These are phyloP conservation scores for Alloplasta piceator DNA, from an alignment of 2,888 invertebrate genomes.

Conservation along the genomic window DNA sequence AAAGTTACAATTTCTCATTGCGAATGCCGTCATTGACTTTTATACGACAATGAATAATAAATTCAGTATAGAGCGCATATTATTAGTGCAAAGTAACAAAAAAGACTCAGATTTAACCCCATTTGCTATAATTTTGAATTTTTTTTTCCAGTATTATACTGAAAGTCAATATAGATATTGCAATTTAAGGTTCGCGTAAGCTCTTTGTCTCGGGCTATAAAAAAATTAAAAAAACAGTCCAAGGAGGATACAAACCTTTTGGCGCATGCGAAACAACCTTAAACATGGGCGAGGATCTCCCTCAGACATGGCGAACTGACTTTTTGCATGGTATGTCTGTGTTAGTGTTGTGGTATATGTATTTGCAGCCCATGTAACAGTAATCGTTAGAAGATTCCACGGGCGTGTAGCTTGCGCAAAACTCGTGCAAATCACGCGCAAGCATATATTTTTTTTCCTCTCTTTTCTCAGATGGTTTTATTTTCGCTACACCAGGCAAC, in stretches of 20 bases:
- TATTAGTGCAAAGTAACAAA: no score
- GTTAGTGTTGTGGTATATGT: slow-evolving; percentile 10
- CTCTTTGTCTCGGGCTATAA: slow-evolving; percentile 18
- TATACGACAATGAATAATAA: no score
- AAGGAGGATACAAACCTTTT: slow-evolving; percentile 24
- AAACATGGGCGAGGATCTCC: slow-evolving; percentile 80
- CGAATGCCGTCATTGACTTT: no score
- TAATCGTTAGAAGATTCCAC: slow-evolving; percentile 77
- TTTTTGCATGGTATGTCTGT: slow-evolving; percentile 60
- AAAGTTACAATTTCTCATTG: no score
- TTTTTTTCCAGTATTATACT: no score
- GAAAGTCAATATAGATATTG: no score
- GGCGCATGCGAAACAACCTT: slow-evolving; percentile 74
- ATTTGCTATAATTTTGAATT: no score
- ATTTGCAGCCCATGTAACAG: slow-evolving; percentile 68
- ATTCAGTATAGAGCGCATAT: no score
- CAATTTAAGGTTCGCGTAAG: slow-evolving; percentile 26
- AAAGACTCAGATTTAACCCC: no score
- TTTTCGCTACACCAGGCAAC: slow-evolving; percentile 27
- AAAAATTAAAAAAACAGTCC: slow-evolving; percentile 10
- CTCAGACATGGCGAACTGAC: not conserved
- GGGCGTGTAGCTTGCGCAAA: slow-evolving; percentile 49
- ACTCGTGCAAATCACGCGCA: not conserved
- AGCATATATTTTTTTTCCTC: slow-evolving; percentile 40
- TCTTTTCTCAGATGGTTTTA: slow-evolving; percentile 15